Conservation (phyloP, 1,140 invertebrate species). For the Temnothorax nylanderi region DNA sequence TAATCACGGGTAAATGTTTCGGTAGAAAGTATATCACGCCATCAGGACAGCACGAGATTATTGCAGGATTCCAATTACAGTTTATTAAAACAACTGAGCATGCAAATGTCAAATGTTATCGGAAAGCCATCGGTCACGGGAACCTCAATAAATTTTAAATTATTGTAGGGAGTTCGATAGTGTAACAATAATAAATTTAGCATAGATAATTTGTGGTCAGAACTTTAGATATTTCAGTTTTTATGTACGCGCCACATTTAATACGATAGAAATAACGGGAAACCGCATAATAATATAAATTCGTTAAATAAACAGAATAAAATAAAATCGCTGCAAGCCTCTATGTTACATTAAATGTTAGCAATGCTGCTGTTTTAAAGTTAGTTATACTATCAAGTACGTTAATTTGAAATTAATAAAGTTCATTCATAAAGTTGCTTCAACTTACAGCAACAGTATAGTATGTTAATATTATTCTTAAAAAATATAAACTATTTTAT, state of each 20-base stretch:
- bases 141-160: conserved; percentile 39
- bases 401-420: conserved; percentile 37
- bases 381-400: neutral
- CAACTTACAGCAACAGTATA: neutral
- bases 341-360: neutral
- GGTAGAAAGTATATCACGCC: conserved; percentile 14
- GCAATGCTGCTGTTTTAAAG: neutral
- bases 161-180: conserved; percentile 20
- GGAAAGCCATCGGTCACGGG: conserved; percentile 41
- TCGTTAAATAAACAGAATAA: conserved; percentile 21
- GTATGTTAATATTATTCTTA: neutral
- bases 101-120: conserved; percentile 56
- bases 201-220: conserved; percentile 15
- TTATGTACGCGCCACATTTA: neutral
- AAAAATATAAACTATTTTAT: conserved; percentile 16
- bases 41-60: neutral
- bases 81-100: conserved; percentile 45
- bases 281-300: conserved; percentile 26
- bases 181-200: conserved; percentile 45
- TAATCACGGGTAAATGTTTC: conserved; percentile 37
- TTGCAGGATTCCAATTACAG: conserved; percentile 30
- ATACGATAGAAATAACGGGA: neutral
- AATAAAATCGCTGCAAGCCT: neutral
- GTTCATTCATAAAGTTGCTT: neutral
- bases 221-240: conserved; percentile 36